Percentiles rank a stretch among this genome's conserved stretches.
phyloP scores from a whole-genome alignment of 2,888 invertebrate species.

The Aphidius colemani region DNA sequence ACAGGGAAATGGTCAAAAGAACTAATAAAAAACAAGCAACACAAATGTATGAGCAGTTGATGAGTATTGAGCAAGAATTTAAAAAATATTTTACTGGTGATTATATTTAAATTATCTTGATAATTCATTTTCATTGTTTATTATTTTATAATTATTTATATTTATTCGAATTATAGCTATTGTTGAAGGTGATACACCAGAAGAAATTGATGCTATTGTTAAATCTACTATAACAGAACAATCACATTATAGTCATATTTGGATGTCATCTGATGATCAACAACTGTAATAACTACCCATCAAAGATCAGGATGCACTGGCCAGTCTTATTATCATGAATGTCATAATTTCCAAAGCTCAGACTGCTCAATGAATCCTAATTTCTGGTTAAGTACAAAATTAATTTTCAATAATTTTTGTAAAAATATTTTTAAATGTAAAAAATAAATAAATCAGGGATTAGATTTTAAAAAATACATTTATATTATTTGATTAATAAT shows the following conservation, averaged over 20 bases:
- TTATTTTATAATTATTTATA: no score
- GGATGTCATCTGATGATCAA: slow-evolving; percentile 92
- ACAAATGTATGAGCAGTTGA: slow-evolving; percentile 93
- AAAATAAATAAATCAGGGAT: no score
- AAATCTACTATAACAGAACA: slow-evolving; percentile 94
- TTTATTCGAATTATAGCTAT: slow-evolving; percentile 70
- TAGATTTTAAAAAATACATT: no score
- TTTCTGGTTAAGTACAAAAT: no score
- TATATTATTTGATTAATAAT: no score
- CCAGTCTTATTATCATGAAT: no score
- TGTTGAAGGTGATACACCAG: slow-evolving; percentile 95
- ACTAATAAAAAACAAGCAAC: slow-evolving; percentile 98
- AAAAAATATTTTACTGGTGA: slow-evolving; percentile 95
- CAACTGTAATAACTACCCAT: slow-evolving; percentile 76
- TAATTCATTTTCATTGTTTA: no score
- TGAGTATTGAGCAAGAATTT: slow-evolving; percentile 98
- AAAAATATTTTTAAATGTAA: no score
- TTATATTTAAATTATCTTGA: slow-evolving; percentile 22
- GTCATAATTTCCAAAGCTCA: no score
- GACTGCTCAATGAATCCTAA: no score
- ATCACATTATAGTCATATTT: slow-evolving; percentile 80
- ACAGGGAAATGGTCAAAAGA: slow-evolving; percentile 97
- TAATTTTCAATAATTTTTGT: no score
- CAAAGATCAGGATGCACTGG: slow-evolving; percentile 38
- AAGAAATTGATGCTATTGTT: slow-evolving; percentile 93